Base-by-base conservation (phyloP, 1,140 invertebrate genomes). In the Antheraea mylitta region DNA sequence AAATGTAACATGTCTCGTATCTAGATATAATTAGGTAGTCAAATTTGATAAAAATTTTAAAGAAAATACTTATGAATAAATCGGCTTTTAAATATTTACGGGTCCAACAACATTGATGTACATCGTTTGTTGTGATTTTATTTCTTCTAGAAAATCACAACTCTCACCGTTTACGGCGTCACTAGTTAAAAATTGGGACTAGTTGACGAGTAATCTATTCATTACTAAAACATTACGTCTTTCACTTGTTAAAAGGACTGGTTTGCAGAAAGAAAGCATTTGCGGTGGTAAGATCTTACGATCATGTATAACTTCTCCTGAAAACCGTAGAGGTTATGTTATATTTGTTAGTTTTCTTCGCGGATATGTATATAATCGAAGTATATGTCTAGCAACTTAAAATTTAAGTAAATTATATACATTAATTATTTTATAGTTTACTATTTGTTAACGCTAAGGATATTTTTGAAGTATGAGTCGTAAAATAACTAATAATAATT, bases 1-100 rank as follows among this genome's bases (percentile, higher is more conserved):
- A 74, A 38, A 75, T 70, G 65, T 78, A 84, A 78, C 71, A 81
- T 79, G 78, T 78, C 79, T 80, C 76, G 75, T 78, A 69, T 68
- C 70, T 80, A 80, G 80, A 73, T 86, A 84, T 86, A 85, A 80
- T 89, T 90, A 90, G 88, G 81, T 92, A 92, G 90, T 85, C 71
- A 82, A 87, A 84, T 85, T 87, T 85, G 81, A 87, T 87, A 89
- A 81, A 88, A 84, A 77, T 90, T 90, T 90, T 86, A 89, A 90
- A 88, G 81, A 90, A 79, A 86, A 87, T 86, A 87, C 85, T 90
- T 89, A 90, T 90, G 81, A 88, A 85, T 84, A 87, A 87, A 86
- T 81, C 82, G 85, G 85, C 89, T 92, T 87, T 87, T 87, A 80
- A 86, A 85, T 85, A 81, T 90, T 80, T 83, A 86, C 80, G 89